A percentile compares a stretch with the other conserved stretches of the same genome.
These are phyloP conservation scores for Ganaspis brasiliensis DNA, from an alignment of 2,888 invertebrate species.

Conservation along the genomic window DNA sequence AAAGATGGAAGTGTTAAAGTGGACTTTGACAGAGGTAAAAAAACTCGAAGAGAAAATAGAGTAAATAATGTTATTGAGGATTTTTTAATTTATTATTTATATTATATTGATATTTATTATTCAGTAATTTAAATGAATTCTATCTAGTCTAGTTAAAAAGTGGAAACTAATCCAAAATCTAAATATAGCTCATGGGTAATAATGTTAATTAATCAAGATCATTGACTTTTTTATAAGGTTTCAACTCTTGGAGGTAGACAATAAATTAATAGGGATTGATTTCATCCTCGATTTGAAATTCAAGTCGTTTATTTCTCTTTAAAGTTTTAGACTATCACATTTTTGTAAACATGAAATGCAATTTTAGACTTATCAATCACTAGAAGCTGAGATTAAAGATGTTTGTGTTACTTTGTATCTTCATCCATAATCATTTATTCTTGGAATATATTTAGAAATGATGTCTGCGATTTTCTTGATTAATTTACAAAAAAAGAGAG, in stretches of 20 bases:
- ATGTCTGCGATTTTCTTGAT: neutral
- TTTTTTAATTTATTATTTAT: no score
- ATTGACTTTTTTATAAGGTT: conserved; percentile 1
- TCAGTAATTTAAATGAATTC: no score
- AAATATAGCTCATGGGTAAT: neutral
- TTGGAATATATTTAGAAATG: conserved; percentile 27
- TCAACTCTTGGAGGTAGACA: neutral
- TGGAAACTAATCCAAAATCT: neutral
- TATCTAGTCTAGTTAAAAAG: no score
- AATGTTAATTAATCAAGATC: neutral
- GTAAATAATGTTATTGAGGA: no score
- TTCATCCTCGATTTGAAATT: neutral
- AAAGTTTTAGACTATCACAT: neutral
- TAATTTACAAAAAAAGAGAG: neutral
- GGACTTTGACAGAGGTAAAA: conserved; percentile 67
- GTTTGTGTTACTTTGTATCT: conserved; percentile 14
- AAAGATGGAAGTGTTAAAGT: conserved; percentile 89
- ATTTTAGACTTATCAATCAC: conserved; percentile 12
- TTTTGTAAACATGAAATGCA: neutral
- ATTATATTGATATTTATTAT: no score
- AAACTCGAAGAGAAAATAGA: no score
- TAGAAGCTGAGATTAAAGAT: conserved; percentile 2
- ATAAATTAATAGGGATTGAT: neutral
- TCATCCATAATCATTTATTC: neutral
- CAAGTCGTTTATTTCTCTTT: neutral